These are phyloP conservation scores for Pantala flavescens DNA, from an alignment of 1,140 invertebrate genomes.

Conservation along the genomic window DNA sequence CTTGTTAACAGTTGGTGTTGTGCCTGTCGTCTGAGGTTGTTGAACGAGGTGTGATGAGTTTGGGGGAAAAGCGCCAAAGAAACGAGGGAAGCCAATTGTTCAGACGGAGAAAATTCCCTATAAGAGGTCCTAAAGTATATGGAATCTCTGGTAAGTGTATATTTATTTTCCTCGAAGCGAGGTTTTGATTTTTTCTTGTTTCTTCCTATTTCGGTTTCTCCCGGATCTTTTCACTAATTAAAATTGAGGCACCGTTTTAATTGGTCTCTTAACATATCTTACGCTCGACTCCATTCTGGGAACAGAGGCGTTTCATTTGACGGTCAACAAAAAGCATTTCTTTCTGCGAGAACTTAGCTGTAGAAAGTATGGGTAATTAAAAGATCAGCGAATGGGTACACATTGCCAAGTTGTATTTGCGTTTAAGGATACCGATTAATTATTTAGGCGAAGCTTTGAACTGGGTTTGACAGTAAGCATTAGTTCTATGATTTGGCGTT, in stretches of 20 bases:
- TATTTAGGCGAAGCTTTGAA: too few relatives aligned
- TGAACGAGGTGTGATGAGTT: not conserved
- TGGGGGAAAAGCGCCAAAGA: not conserved
- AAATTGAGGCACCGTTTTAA: not conserved
- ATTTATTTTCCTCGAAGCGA: not conserved
- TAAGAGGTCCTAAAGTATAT: not conserved
- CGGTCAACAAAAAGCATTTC: too few relatives aligned
- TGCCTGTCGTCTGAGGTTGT: not conserved
- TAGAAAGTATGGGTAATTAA: too few relatives aligned
- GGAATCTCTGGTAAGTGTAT: too few relatives aligned
- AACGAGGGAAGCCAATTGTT: not conserved
- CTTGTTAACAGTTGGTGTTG: not conserved
- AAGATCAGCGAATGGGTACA: too few relatives aligned
- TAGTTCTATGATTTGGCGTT: too few relatives aligned
- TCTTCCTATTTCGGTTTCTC: constrained; percentile 1
- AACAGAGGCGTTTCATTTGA: too few relatives aligned
- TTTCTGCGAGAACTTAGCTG: too few relatives aligned
- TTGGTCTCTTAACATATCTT: not conserved
- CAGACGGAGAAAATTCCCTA: not conserved
- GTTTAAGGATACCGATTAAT: too few relatives aligned
- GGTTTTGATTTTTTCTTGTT: not conserved
- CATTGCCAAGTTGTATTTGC: too few relatives aligned
- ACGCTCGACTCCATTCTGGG: not conserved
- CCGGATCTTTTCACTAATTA: not conserved
- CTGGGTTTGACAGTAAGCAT: too few relatives aligned